Conservation (phyloP, 2,888 invertebrate species). For the Drosophila melanocephala region DNA sequence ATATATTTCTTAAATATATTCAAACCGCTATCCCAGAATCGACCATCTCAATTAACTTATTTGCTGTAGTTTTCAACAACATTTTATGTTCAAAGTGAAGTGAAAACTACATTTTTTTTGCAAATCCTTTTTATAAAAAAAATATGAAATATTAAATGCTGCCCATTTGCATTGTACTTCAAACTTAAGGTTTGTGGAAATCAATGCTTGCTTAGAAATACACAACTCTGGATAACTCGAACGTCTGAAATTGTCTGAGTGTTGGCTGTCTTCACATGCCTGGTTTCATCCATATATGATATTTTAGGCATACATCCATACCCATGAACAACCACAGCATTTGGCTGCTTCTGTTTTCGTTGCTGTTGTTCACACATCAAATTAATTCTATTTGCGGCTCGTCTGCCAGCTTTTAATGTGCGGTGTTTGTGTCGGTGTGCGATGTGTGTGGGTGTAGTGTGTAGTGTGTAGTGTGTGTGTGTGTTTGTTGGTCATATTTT, state of each 20-base stretch:
- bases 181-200: neutral
- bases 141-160: neutral
- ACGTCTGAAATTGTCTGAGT: neutral
- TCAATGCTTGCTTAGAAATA: neutral
- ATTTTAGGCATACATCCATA: neutral
- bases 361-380: conserved; percentile 73
- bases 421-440: conserved; percentile 16
- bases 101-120: neutral
- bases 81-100: neutral
- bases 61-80: neutral
- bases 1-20: too few relatives aligned
- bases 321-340: neutral
- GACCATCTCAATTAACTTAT: neutral
- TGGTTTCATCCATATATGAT: neutral
- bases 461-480: neutral
- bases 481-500: conserved; percentile 53
- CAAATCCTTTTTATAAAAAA: neutral
- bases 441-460: conserved; percentile 13
- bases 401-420: conserved; percentile 68
- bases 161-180: neutral
- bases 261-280: neutral
- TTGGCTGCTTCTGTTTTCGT: conserved; percentile 11
- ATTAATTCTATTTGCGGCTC: conserved; percentile 75
- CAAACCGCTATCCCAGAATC: neutral
- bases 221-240: neutral